phyloP scores from a whole-genome alignment of 2,888 invertebrate species.

The Drosophila pseudotalamancana region DNA sequence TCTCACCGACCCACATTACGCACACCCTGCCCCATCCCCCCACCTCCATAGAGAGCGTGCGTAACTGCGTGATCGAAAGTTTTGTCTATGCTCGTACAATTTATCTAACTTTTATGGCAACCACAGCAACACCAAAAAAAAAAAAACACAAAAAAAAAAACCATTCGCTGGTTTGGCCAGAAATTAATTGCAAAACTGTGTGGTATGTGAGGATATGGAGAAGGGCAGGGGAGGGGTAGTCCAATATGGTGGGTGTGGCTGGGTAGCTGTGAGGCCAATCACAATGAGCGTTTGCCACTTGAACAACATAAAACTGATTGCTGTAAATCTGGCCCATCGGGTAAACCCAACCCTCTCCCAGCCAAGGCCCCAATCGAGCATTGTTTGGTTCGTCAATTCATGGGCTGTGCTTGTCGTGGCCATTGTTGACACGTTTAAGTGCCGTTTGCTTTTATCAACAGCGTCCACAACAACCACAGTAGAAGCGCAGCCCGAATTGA shows the following conservation, averaged over 20 bases:
- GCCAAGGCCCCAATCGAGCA: slow-evolving; percentile 27
- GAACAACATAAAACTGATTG: slow-evolving; percentile 79
- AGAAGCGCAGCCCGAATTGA: slow-evolving; percentile 13
- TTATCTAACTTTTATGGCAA: slow-evolving; percentile 78
- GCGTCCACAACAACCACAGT: slow-evolving; percentile 48
- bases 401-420: slow-evolving; percentile 68
- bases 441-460: slow-evolving; percentile 77
- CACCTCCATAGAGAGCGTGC: slow-evolving; percentile 57
- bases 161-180: slow-evolving; percentile 62
- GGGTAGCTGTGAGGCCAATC: slow-evolving; percentile 53
- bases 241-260: neutral
- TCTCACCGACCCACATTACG: neutral
- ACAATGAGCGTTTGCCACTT: slow-evolving; percentile 71
- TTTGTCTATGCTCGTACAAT: slow-evolving; percentile 74
- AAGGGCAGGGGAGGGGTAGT: neutral
- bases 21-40: neutral
- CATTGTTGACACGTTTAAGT: slow-evolving; percentile 80
- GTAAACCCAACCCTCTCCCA: slow-evolving; percentile 15
- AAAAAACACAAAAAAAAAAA: slow-evolving; percentile 17
- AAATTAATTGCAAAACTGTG: slow-evolving; percentile 80
- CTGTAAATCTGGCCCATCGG: slow-evolving; percentile 70
- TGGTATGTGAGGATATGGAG: slow-evolving; percentile 40
- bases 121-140: slow-evolving; percentile 55
- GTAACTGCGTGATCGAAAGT: slow-evolving; percentile 75
- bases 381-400: slow-evolving; percentile 70